Evolutionary conservation across 2,113 vertebrate genomes (phyloP).

Genomic region (Lates calcarifer): DNA sequence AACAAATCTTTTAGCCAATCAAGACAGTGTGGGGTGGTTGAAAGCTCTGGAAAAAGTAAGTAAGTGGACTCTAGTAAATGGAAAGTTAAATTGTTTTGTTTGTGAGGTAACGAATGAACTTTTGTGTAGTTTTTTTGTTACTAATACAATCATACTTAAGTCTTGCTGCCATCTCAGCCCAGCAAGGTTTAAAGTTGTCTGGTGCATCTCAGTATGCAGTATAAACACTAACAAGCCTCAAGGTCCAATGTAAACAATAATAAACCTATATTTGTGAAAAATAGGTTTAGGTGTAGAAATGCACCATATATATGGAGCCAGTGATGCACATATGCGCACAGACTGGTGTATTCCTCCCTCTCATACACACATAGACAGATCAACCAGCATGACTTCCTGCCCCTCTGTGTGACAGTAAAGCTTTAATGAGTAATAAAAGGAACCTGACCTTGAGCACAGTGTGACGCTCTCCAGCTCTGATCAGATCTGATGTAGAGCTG

Average conservation of each 20-base stretch:
- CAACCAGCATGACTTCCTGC: conserved; percentile 19
- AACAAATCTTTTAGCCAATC: too few relatives aligned
- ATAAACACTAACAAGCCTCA: neutral
- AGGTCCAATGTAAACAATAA: neutral
- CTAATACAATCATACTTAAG: neutral
- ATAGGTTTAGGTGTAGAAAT: neutral
- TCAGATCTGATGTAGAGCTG: conserved; percentile 36
- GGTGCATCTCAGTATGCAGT: neutral
- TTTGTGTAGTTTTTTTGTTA: too few relatives aligned
- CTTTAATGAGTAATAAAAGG: conserved; percentile 62
- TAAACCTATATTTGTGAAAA: neutral
- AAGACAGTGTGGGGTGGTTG: too few relatives aligned
- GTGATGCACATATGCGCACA: neutral
- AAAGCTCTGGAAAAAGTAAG: too few relatives aligned
- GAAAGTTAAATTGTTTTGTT: too few relatives aligned
- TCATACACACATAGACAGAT: neutral
- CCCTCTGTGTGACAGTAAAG: conserved; percentile 52
- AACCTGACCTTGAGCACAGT: conserved; percentile 57
- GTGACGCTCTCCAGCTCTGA: conserved; percentile 10
- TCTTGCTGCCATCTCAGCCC: neutral
- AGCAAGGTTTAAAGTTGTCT: too few relatives aligned
- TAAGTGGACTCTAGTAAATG: too few relatives aligned
- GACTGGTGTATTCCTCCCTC: neutral
- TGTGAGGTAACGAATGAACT: neutral
- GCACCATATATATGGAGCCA: neutral